Percentiles rank a stretch among this genome's conserved stretches.
Conservation (phyloP, 2,113 vertebrate genomes). For the Macquaria ambigua region DNA sequence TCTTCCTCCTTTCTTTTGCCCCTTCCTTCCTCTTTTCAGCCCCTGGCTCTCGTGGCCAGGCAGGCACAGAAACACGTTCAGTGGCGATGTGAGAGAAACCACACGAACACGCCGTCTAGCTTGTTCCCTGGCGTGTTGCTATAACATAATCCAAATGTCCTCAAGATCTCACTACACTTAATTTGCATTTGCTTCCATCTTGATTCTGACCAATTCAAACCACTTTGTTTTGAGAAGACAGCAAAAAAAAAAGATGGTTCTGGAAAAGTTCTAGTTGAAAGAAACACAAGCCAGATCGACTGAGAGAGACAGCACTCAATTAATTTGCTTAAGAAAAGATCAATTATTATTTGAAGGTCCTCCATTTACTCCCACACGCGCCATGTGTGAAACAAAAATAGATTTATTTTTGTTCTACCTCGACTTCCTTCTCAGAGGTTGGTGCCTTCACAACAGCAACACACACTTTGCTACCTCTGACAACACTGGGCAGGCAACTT, state of each 20-base stretch:
- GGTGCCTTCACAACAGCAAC: constrained; percentile 23
- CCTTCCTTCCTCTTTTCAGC: background rate
- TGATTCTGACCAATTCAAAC: background rate
- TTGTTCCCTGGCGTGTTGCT: background rate
- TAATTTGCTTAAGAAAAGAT: constrained; percentile 23
- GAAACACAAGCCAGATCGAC: background rate
- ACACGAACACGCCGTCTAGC: constrained; percentile 3
- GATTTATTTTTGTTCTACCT: background rate
- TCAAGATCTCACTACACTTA: constrained; percentile 1
- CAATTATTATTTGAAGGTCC: constrained; percentile 5
- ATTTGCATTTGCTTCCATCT: constrained; percentile 19
- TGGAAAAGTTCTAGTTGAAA: background rate
- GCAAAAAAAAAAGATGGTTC: background rate
- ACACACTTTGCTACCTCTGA: constrained; percentile 17
- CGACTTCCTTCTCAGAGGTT: constrained; percentile 1
- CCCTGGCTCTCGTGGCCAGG: background rate
- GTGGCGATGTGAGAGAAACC: constrained; percentile 16
- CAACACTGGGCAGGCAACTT: constrained; percentile 20
- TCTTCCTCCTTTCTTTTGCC: background rate
- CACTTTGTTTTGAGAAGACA: background rate
- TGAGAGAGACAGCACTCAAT: background rate
- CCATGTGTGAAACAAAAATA: constrained; percentile 12
- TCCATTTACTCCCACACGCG: background rate
- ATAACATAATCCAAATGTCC: background rate
- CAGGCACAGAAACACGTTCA: constrained; percentile 21